Evolutionary conservation across 2,113 vertebrate species (phyloP).

Genomic region (Ivindomyrus marchei): DNA sequence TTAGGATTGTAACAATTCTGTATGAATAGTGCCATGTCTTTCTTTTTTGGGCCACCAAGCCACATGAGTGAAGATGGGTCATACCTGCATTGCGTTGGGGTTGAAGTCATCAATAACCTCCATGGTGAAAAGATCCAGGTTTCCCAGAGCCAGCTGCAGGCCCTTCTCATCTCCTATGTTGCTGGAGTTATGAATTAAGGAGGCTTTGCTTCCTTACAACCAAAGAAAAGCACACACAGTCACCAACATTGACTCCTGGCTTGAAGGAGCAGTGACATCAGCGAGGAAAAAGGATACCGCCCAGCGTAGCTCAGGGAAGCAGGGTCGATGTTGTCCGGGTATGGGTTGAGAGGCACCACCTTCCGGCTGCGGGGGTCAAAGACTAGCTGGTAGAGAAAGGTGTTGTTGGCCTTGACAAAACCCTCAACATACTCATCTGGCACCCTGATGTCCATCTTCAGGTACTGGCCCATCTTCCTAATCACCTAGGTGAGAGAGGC

Average conservation of each 20-base stretch:
- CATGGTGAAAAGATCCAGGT: slow-evolving; percentile 79
- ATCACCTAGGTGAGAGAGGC: slow-evolving; percentile 67
- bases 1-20: background rate
- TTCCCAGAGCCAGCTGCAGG: slow-evolving; percentile 87
- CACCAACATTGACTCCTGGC: background rate
- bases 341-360: slow-evolving; percentile 82
- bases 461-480: slow-evolving; percentile 92
- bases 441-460: slow-evolving; percentile 80
- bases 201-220: slow-evolving; percentile 6
- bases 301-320: slow-evolving; percentile 78
- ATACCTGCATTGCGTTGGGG: slow-evolving; percentile 63
- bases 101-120: slow-evolving; percentile 75
- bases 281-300: slow-evolving; percentile 74
- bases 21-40: background rate
- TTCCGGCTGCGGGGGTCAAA: slow-evolving; percentile 83
- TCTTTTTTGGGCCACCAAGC: background rate
- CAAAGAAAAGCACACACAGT: background rate
- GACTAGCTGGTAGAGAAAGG: slow-evolving; percentile 92
- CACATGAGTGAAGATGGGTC: background rate
- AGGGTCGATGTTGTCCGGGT: slow-evolving; percentile 69
- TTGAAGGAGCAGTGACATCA: background rate
- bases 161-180: slow-evolving; percentile 73
- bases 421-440: slow-evolving; percentile 85
- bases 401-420: slow-evolving; percentile 87
- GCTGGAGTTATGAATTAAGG: slow-evolving; percentile 67